Conservation (phyloP, 2,113 vertebrate species). For the Xenotilapia longispinis region DNA sequence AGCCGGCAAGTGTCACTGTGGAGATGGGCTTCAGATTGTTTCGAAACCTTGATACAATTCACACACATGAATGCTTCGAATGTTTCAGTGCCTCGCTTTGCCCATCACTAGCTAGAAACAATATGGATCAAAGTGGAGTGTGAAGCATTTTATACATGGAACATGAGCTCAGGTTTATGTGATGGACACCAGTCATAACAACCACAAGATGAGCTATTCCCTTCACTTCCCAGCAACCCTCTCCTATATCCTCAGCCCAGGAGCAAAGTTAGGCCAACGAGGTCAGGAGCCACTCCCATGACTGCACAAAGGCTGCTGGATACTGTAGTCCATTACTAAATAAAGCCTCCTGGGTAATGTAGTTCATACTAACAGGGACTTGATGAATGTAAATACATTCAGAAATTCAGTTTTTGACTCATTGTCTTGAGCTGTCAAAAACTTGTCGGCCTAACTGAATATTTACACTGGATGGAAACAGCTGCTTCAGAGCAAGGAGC, state of each 20-base stretch:
- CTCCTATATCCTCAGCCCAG: background rate
- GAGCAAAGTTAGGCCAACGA: fast-evolving
- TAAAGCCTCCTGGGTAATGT: background rate
- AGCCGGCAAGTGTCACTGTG: fast-evolving
- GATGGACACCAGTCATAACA: background rate
- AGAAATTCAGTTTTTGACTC: background rate
- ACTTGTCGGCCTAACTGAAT: background rate
- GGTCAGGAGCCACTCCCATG: background rate
- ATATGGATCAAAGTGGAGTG: background rate
- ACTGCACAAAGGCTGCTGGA: background rate
- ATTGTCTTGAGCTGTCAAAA: background rate
- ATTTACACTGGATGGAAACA: background rate
- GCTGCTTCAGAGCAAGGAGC: background rate
- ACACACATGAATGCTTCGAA: fast-evolving
- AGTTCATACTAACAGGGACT: background rate
- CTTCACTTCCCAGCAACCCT: background rate
- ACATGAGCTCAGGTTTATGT: background rate
- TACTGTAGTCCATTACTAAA: background rate
- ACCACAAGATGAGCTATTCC: background rate
- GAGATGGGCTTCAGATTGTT: background rate
- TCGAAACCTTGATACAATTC: background rate
- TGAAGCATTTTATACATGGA: background rate
- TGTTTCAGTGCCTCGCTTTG: background rate
- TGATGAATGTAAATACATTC: background rate
- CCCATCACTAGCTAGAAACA: background rate